Evolutionary conservation across 2,113 vertebrate species (phyloP), one percentile per base, ranked within the genome.

Genomic region (Solenodon paradoxus): DNA sequence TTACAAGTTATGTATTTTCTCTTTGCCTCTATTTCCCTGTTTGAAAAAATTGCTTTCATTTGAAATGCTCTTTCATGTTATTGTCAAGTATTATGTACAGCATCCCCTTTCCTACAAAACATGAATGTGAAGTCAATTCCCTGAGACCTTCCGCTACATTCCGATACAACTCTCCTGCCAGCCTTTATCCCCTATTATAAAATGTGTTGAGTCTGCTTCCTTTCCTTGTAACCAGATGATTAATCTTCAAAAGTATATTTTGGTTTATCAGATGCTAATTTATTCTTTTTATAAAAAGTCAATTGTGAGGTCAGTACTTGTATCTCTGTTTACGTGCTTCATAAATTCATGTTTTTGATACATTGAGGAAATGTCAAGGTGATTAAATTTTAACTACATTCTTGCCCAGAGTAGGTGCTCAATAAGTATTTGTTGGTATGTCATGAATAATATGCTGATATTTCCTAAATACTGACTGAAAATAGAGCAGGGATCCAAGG

Each of bases 371-470:
- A 61, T 92, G 9, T 77, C 51, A 61, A 87, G 40, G 28, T 91
- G 35, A 83, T 86, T 96, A 89, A 80, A 80, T 69, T 87, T 97
- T 90, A 93, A 82, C 30, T 61, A 15, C 0, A 1, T 88, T 72
- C 49, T 95, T 92, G 53, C 55, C 15, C 61, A 79, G 30, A 42
- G 35, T 81, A 95, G 20, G 32, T 84, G 9, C 55, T 95, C 38
- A 42, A 1, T 96, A 96, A 93, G 15, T 55, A 47, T 53, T 79
- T 55, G 35, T 75, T 88, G 26, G 47, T n/a, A 61, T 74, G 59
- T 45, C n/a, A 49, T 47, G 12, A 71, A 83, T 75, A 78, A 30
- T 63, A 85, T 81, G 35, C 42, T 68, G 42, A 35, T 90, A n/a
- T 51, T 93, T 94, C 64, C 74, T 87, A 75, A 26, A 30, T n/a